Evolutionary conservation across 2,113 vertebrate species (phyloP), one percentile per base, ranked within the genome.

Genomic region (Istiophorus platypterus): DNA sequence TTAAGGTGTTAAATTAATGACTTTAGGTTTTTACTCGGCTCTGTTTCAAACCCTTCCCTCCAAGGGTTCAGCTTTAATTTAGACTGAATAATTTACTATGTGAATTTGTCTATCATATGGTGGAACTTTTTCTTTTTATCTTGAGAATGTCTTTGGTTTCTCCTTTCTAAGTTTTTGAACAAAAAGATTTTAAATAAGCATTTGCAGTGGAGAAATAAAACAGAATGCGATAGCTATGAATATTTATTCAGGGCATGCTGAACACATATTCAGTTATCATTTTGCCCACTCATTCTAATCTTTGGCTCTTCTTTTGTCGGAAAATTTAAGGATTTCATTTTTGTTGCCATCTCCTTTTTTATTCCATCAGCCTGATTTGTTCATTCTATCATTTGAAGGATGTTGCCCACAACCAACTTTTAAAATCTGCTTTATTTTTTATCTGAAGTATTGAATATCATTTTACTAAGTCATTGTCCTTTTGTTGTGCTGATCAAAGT

Each of bases 401-500:
- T 42, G 69, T 54, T 37, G 31, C 15, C 17, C 17, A 66, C 57
- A 80, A 76, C 18, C 1, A 7, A n/a, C 8, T 24, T 52, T 49
- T 39, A 34, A 15, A 31, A 58, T 64, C 8, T 26, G 39, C 29
- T 59, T 61, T n/a, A 41, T 59, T 81, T 80, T 31, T 42, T 1
- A 56, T 61, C 72, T 71, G 3, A 26, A 26, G 45, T 68, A 41
- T 64, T 47, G 61, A 11, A 14, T 10, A 54, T 47, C 27, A 56
- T 34, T 22, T 1, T 15, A 39, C 14, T 64, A 42, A 61, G 22
- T 58, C 51, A 64, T 12, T 69, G 29, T 62, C 49, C 49, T 67
- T 76, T 59, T 72, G 62, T 49, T 39, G 51, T 18, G 62, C 47
- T 51, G 56, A 57, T 65, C 51, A 27, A 49, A 61, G n/a, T 62